Evolutionary conservation across 2,888 invertebrate genomes (phyloP), one percentile per base, ranked within the genome.

Genomic region (Epistrophe eligans): DNA sequence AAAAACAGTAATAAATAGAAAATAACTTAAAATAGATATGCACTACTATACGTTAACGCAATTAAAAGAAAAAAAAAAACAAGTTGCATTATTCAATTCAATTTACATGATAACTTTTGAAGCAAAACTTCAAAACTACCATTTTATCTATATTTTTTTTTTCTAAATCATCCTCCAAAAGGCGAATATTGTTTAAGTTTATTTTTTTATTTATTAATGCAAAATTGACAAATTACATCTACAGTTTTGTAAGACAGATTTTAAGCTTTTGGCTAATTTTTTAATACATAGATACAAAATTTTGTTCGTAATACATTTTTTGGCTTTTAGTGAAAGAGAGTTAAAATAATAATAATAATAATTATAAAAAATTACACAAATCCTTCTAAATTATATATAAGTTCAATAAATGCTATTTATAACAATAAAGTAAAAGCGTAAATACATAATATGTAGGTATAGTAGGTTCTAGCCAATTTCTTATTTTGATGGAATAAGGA

Each of bases 181-280:
- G 66, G 76, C 71, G 72, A 84, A 77, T 76, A 71, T 84, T 70
- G 55, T 64, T 24, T 50, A 15, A 57, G 8, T 57, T n/a, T n/a
- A n/a, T n/a, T 52, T 64, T 35, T 58, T 70, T 40, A 43, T 43
- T 79, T 76, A 35, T 64, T 84, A 57, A 77, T 76, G 52, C 72
- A 67, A 80, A 84, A 84, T 84, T 84, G 84, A 84, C 84, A 80
- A 70, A 76, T 71, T 80, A 72, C 84, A 80, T 84, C 79, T 84
- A 79, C 62, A 77, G 45, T 70, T 74, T 81, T 77, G 67, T 81
- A 28, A 76, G 62, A 81, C 24, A 58, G n/a, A 45, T 24, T 64
- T 38, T 50, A 67, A 62, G 55, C 48, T 62, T 74, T 74, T 73
- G 7, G 11, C 52, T 55, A 40, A 24, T 43, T 58, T 32, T 19